Conservation (phyloP, 2,888 invertebrate species). For the Leptopterna dolabrata region DNA sequence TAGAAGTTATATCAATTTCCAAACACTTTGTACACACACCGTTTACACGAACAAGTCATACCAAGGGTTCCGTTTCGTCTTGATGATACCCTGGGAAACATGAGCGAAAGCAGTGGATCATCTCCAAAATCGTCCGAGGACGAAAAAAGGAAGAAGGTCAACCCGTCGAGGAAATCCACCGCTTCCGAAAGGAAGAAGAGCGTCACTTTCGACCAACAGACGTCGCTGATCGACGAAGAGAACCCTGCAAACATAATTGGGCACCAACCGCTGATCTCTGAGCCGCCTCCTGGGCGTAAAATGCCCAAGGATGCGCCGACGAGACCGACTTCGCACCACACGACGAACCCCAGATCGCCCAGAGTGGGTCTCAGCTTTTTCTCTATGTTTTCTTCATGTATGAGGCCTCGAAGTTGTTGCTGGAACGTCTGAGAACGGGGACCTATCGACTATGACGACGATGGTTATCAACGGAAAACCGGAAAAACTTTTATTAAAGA, state of each 20-base stretch:
- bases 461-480: no score
- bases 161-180: not conserved
- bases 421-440: not conserved
- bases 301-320: conserved; percentile 9
- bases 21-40: not conserved
- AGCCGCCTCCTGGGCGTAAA: not conserved
- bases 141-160: not conserved
- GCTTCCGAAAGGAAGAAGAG: not conserved
- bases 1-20: not conserved
- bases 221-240: conserved; percentile 14
- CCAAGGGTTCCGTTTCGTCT: not conserved
- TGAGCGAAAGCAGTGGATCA: not conserved
- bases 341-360: not conserved
- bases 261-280: not conserved
- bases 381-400: not conserved
- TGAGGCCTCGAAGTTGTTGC: not conserved
- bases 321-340: not conserved
- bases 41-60: not conserved
- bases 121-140: not conserved
- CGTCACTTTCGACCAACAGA: conserved; percentile 33
- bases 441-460: no score
- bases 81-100: not conserved
- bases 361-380: not conserved
- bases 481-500: no score
- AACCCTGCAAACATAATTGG: not conserved